Conservation (phyloP, 2,797 vertebrate genomes). For the Sciurus vulgaris region DNA sequence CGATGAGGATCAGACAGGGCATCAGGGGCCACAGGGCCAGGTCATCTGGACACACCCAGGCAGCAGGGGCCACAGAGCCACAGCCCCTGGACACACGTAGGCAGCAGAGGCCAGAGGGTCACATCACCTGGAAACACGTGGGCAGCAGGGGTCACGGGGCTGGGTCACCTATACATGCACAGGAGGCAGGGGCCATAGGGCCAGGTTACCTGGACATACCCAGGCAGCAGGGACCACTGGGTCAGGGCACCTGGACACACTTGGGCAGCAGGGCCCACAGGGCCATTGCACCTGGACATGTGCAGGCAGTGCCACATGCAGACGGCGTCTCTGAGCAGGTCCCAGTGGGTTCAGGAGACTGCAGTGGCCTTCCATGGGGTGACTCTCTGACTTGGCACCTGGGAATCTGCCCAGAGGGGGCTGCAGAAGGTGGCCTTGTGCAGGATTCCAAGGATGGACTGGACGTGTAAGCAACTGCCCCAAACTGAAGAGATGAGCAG, state of each 20-base stretch:
- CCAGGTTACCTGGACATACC: too few species aligned
- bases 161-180: too few species aligned
- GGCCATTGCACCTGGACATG: too few species aligned
- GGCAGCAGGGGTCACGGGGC: too few species aligned
- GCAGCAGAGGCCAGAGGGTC: too few species aligned
- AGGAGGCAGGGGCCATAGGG: too few species aligned
- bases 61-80: too few species aligned
- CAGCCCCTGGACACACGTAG: fast-evolving
- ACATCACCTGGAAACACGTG: fast-evolving
- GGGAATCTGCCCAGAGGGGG: neutral
- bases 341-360: fast-evolving
- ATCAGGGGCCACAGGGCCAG: neutral
- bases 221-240: too few species aligned
- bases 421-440: neutral
- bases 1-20: neutral
- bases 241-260: too few species aligned
- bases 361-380: fast-evolving
- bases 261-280: too few species aligned
- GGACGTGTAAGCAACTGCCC: neutral
- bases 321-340: neutral
- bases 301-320: fast-evolving
- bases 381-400: neutral
- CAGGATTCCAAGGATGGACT: fast-evolving
- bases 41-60: too few species aligned
- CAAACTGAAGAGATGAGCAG: neutral